Evolutionary conservation across 1,140 invertebrate genomes (phyloP).

Genomic region (Mamestra configurata): DNA sequence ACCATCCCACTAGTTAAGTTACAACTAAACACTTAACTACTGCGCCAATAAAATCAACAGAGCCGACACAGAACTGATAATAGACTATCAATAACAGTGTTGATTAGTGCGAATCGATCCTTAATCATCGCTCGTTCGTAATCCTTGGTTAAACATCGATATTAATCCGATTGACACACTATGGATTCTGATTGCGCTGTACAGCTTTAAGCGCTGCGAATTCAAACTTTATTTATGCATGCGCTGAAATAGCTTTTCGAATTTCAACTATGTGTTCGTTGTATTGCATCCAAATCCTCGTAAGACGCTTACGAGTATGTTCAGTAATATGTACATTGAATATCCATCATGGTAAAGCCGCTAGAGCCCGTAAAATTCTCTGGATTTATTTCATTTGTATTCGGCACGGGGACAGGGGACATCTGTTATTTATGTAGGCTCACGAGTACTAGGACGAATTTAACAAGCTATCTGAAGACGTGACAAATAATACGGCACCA

Average conservation of each 20-base stretch:
- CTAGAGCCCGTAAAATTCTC: constrained; percentile 51
- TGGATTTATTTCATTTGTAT: constrained; percentile 72
- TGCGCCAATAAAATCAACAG: background rate
- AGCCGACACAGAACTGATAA: constrained; percentile 2
- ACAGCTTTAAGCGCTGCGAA: background rate
- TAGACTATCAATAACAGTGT: constrained; percentile 24
- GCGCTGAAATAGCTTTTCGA: constrained; percentile 9
- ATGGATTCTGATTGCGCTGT: constrained; percentile 14
- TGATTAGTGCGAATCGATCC: constrained; percentile 25
- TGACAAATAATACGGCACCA: constrained; percentile 9
- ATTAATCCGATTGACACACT: constrained; percentile 33
- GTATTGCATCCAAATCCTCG: constrained; percentile 1
- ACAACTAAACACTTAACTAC: background rate
- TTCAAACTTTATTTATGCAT: background rate
- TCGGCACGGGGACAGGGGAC: constrained; percentile 62
- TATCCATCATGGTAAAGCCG: constrained; percentile 55
- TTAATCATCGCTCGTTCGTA: constrained; percentile 24
- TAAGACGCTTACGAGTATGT: constrained; percentile 7
- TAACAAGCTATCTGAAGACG: constrained; percentile 37
- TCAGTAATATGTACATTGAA: constrained; percentile 13
- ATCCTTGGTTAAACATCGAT: constrained; percentile 26
- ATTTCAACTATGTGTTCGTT: background rate
- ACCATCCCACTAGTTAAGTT: background rate
- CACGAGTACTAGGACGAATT: constrained; percentile 49
- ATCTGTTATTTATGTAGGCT: constrained; percentile 57